Base-by-base conservation (phyloP, 2,888 invertebrate species). In the Zeuzera pyrina region DNA sequence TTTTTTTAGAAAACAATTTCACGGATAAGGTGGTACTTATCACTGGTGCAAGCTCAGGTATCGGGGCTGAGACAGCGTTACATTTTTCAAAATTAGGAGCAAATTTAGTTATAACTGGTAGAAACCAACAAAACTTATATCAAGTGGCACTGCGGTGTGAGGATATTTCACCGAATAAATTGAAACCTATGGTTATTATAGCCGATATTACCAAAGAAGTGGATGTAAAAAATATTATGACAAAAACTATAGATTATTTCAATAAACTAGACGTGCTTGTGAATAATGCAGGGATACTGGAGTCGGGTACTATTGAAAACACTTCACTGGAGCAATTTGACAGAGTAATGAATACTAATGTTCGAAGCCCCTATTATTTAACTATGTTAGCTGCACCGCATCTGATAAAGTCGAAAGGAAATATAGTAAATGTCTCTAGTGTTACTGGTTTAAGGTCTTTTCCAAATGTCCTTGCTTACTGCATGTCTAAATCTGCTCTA, bases 391-490 rank as follows among this genome's bases (percentile, higher is more conserved):
- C 93, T 24, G 89, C 91, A 0, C 96, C 97, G 2, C 88, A 95
- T 70, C 81, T 98, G 5, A 83, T 92, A 2, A 84, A 89, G 71
- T 86, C 88, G 0, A 91, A 93, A 67, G 95, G 95, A 12, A 92
- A 87, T 48, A 90, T 97, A 48, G 95, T 98, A 0, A 98, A 97
- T 65, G 92, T 98, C 0, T 97, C 97, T 2, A 96, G 96, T 64
- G 94, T 97, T 0, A 91, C 91, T 51, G 98, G 97, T 5, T 60
- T 94, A 15, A 85, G 96, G 61, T 88, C 97, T 39, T 97, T 97
- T 57, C 90, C 96, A 0, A 91, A 92, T 31, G 89, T 95, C n/a
- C 69, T 97, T 32, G 91, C 95, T 0, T 98, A 98, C 65, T 91
- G 90, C 52, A 91, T 98, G 86, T 95, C 95, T 3, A 98, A 98